A percentile compares a stretch with the other conserved stretches of the same genome.
Conservation (phyloP, 1,140 invertebrate species). For the Trialeurodes vaporariorum region DNA sequence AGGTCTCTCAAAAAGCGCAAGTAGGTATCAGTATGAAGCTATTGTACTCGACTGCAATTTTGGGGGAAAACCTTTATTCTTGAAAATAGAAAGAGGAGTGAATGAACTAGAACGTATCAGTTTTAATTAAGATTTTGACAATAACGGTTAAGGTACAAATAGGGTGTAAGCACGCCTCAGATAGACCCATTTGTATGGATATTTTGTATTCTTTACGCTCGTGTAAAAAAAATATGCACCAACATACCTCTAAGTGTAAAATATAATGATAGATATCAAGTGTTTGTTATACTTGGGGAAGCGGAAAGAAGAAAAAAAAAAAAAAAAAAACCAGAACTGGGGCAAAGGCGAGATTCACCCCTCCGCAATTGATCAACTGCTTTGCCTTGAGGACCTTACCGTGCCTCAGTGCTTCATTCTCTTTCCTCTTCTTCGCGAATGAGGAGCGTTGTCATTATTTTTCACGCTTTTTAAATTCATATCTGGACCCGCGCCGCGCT, state of each 20-base stretch:
- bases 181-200: background rate
- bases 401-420: background rate
- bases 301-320: no score
- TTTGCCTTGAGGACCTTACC: background rate
- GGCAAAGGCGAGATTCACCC: background rate
- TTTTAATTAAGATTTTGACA: background rate
- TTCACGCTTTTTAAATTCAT: background rate
- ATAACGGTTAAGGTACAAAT: background rate
- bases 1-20: background rate
- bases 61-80: background rate
- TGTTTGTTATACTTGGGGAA: background rate
- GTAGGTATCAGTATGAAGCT: background rate
- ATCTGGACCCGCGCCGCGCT: background rate
- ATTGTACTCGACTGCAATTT: background rate
- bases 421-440: no score
- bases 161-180: background rate
- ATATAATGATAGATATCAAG: background rate
- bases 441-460: background rate
- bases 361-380: background rate
- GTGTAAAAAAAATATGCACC: background rate
- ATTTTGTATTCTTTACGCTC: background rate
- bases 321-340: background rate
- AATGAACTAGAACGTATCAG: background rate
- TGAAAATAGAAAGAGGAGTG: background rate
- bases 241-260: no score